Conservation (phyloP, 2,797 vertebrate species). For the Hydrophis major region DNA sequence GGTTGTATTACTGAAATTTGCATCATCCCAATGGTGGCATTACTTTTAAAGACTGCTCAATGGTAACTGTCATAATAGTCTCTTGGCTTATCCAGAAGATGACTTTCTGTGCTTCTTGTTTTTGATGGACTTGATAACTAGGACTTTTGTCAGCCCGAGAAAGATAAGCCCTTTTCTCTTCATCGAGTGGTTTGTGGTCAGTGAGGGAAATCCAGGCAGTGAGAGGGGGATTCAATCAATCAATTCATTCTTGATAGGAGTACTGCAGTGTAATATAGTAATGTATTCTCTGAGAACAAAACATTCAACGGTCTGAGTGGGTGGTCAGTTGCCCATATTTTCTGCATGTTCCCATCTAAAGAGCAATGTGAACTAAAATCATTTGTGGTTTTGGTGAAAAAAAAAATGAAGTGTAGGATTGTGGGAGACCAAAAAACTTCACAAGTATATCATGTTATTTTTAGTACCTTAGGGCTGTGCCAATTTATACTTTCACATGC, state of each 20-base stretch:
- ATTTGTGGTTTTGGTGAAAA: slow-evolving; percentile 10
- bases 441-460: neutral
- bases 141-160: neutral
- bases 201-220: neutral
- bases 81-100: neutral
- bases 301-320: slow-evolving; percentile 13
- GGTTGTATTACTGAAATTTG: neutral
- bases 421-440: neutral
- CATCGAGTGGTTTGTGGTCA: neutral
- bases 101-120: neutral
- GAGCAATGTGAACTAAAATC: neutral
- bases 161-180: neutral
- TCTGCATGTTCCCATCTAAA: slow-evolving; percentile 10
- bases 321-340: neutral
- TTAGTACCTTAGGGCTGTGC: neutral
- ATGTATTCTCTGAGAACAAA: slow-evolving; percentile 12
- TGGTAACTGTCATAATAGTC: neutral
- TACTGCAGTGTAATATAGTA: neutral
- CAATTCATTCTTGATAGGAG: neutral
- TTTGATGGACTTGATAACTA: neutral
- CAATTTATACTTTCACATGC: neutral
- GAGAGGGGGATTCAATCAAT: neutral
- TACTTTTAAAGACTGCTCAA: neutral
- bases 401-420: neutral
- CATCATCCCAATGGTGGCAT: neutral